Conservation (phyloP, 2,888 invertebrate species). For the Phyto melanocephala region DNA sequence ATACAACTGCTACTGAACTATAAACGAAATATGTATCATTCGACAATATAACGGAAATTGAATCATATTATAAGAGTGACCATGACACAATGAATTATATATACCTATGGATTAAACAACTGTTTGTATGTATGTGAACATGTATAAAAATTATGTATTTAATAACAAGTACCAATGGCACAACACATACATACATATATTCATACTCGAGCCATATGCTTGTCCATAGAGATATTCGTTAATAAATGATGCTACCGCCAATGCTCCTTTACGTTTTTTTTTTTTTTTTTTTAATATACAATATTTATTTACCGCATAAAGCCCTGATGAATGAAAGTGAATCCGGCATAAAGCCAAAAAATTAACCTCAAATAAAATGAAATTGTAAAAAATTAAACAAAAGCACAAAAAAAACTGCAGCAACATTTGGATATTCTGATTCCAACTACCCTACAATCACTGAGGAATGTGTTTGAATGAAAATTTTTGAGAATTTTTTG, state of each 20-base stretch:
- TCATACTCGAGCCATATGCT: neutral
- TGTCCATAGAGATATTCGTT: neutral
- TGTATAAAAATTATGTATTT: neutral
- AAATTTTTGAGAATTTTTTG: too few species aligned
- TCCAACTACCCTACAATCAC: too few species aligned
- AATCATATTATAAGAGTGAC: conserved; percentile 62
- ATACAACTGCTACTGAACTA: neutral
- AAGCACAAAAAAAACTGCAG: neutral
- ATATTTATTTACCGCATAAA: conserved; percentile 64
- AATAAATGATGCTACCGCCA: conserved; percentile 2
- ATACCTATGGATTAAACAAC: neutral
- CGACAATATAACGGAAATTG: conserved; percentile 61
- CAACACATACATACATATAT: neutral
- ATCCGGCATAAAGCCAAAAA: conserved; percentile 62
- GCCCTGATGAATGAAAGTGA: conserved; percentile 62
- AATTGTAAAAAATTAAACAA: conserved; percentile 30
- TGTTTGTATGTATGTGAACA: too few species aligned
- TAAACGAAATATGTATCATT: conserved; percentile 40
- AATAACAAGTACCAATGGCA: neutral
- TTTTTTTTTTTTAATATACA: conserved; percentile 37
- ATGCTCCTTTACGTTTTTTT: neutral
- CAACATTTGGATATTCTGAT: neutral
- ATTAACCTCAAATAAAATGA: conserved; percentile 62
- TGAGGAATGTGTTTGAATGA: too few species aligned
- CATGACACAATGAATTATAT: conserved; percentile 49